Percentiles rank a stretch among this genome's conserved stretches.
These are phyloP conservation scores for Athrips mouffetella DNA, from an alignment of 2,888 invertebrate species.

Conservation along the genomic window DNA sequence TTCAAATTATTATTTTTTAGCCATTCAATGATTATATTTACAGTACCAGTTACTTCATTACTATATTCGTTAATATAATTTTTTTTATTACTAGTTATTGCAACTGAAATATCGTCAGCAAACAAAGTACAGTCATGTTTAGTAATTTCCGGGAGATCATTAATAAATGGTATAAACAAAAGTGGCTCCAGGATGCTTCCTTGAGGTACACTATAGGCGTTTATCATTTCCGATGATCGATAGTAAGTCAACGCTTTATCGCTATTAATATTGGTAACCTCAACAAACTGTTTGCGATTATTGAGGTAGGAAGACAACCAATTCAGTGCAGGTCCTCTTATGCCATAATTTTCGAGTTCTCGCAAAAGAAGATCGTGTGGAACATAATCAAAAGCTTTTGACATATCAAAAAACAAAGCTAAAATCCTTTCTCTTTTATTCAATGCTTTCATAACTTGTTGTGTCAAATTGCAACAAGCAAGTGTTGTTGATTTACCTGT, in stretches of 20 bases:
- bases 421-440: slow-evolving; percentile 1
- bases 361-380: slow-evolving; percentile 6
- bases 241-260: not conserved
- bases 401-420: slow-evolving; percentile 19
- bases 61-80: no score
- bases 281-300: slow-evolving; percentile 5
- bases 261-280: not conserved
- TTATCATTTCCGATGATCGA: not conserved
- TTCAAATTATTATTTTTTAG: no score
- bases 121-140: no score
- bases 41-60: no score
- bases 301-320: not conserved
- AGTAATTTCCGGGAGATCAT: no score
- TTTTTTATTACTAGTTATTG: no score
- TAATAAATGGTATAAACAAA: no score
- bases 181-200: no score
- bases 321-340: not conserved
- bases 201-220: not conserved
- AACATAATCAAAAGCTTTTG: slow-evolving; percentile 20
- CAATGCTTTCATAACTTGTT: not conserved
- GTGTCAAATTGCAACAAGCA: slow-evolving; percentile 13
- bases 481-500: slow-evolving; percentile 18
- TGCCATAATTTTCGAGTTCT: slow-evolving; percentile 3
- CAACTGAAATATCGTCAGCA: no score
- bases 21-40: no score